These are phyloP conservation scores for Tenebrio molitor DNA, from an alignment of 1,140 invertebrate genomes.

Conservation along the genomic window DNA sequence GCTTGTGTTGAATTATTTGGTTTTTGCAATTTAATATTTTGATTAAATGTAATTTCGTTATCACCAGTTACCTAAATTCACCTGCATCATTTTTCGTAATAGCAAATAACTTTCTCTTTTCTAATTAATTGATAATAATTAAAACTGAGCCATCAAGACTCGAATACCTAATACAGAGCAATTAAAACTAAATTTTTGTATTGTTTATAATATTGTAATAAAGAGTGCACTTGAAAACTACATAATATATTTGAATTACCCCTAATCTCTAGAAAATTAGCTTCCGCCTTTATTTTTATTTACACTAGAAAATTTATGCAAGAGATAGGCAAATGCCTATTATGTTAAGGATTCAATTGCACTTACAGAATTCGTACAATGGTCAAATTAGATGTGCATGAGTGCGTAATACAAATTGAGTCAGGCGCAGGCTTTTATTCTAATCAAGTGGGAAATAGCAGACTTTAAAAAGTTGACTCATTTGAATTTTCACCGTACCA, in stretches of 20 bases:
- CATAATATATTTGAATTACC: no score
- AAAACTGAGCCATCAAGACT: no score
- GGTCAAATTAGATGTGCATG: conserved; percentile 38
- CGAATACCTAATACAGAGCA: not conserved
- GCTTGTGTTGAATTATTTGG: not conserved
- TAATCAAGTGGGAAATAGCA: conserved; percentile 19
- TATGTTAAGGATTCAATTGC: conserved; percentile 14
- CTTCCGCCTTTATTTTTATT: conserved; percentile 17
- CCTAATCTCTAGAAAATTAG: conserved; percentile 22
- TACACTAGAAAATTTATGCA: conserved; percentile 4
- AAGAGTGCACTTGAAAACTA: no score
- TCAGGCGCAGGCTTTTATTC: not conserved
- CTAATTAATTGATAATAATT: no score
- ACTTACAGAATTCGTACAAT: conserved; percentile 27
- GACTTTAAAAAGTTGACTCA: not conserved
- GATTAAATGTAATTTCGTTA: not conserved
- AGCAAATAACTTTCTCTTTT: not conserved
- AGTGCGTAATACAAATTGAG: conserved; percentile 36
- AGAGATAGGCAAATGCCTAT: conserved; percentile 14
- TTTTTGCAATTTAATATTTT: not conserved
- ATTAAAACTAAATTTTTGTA: not conserved
- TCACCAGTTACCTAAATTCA: not conserved
- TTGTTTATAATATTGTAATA: no score
- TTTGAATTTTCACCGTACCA: not conserved
- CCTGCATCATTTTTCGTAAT: conserved; percentile 27